A percentile compares a stretch with the other conserved stretches of the same genome.
Conservation (phyloP, 2,113 vertebrate genomes). For the Gymnocephalus cernua region DNA sequence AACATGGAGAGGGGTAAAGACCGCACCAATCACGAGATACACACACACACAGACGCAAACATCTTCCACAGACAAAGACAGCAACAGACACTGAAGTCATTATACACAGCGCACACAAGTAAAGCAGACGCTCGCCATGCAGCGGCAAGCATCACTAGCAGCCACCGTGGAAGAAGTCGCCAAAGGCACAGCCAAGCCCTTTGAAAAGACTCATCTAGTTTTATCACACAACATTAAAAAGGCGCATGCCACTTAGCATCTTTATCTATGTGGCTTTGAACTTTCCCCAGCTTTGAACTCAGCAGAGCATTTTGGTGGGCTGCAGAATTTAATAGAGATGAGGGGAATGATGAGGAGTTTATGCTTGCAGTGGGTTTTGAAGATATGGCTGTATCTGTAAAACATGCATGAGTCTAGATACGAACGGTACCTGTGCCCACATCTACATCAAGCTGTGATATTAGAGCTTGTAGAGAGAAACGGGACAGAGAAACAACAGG, state of each 20-base stretch:
- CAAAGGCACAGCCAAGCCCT: constrained; percentile 47
- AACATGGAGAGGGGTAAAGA: constrained; percentile 80
- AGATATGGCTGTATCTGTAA: constrained; percentile 24
- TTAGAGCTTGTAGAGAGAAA: constrained; percentile 85
- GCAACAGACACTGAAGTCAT: constrained; percentile 46
- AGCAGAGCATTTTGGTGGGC: constrained; percentile 33
- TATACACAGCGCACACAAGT: constrained; percentile 53
- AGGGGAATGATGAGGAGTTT: constrained; percentile 28
- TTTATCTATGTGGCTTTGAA: constrained; percentile 64
- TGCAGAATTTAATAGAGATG: constrained; percentile 18
- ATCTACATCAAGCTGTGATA: constrained; percentile 87
- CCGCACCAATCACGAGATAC: constrained; percentile 58
- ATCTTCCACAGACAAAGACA: constrained; percentile 42
- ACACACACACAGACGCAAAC: constrained; percentile 38
- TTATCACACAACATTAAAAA: constrained; percentile 52
- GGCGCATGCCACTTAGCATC: constrained; percentile 43
- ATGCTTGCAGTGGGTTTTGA: constrained; percentile 43
- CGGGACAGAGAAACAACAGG: constrained; percentile 83
- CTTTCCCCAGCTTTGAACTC: constrained; percentile 62
- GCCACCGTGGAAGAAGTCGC: constrained; percentile 29
- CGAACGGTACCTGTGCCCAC: constrained; percentile 87
- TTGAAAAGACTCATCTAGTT: constrained; percentile 54
- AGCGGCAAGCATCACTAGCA: constrained; percentile 38
- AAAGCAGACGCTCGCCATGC: constrained; percentile 59
- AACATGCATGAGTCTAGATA: constrained; percentile 51